Evolutionary conservation across 1,140 invertebrate species (phyloP), one percentile per base, ranked within the genome.

Genomic region (Papilio polytes): DNA sequence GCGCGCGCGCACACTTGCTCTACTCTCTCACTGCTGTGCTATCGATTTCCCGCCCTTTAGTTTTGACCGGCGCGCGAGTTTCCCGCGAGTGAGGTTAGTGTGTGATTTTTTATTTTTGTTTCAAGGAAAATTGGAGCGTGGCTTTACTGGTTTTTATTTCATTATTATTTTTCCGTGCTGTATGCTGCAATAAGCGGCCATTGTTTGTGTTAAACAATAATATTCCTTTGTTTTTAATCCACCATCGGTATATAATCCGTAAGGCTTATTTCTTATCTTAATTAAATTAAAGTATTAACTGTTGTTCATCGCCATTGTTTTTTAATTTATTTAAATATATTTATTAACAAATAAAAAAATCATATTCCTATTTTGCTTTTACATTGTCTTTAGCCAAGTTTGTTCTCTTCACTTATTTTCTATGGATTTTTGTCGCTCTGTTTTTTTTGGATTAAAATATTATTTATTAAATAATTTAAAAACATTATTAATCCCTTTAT

Each of bases 1-100:
- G 92, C 92, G 92, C 92, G 92, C 89, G 90, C 92, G 91, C 93
- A 92, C 92, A 92, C 87, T 92, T 87, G 90, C 85, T 86, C 51
- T 80, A 86, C 51, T 86, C 85, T 87, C 84, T 88, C 85, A 83
- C 86, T 88, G 87, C 83, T 83, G 88, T 83, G 86, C 89, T 86
- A 86, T 88, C 88, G 89, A 86, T 92, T 90, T 91, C 85, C 89
- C 89, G 88, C 89, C 89, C 88, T 89, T 90, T 90, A 70, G 80
- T 88, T 89, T 88, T 81, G 85, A 86, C 83, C 86, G 88, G 87
- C 88, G 90, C 90, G 90, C 84, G 88, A 86, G 82, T 90, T 89
- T 91, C 83, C 85, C 90, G 90, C 91, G 91, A 86, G 91, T 90
- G 89, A 91, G 91, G 89, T 90, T 90, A 91, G 91, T 92, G 88